Conservation (phyloP, 2,888 invertebrate genomes). For the Ptychoptera albimana region DNA sequence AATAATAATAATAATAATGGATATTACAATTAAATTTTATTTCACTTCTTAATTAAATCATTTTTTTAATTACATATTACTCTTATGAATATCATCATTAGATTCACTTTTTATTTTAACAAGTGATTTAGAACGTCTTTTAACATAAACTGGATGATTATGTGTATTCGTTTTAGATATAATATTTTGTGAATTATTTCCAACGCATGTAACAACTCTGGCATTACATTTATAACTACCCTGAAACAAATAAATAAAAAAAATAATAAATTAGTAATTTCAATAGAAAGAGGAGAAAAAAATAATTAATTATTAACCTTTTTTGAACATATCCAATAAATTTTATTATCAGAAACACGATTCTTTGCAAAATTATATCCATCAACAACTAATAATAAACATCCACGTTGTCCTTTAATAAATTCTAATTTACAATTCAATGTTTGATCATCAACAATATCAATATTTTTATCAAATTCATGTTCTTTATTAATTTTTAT, state of each 20-base stretch:
- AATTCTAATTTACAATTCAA: slow-evolving; percentile 3
- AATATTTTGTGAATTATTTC: slow-evolving; percentile 26
- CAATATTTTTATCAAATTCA: too few relatives aligned
- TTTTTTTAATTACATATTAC: too few relatives aligned
- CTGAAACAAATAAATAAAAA: slow-evolving; percentile 13
- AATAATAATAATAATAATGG: too few relatives aligned
- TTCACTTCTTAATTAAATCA: too few relatives aligned
- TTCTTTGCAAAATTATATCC: slow-evolving; percentile 28
- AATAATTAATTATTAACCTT: slow-evolving; percentile 18
- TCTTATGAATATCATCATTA: too few relatives aligned
- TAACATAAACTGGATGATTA: slow-evolving; percentile 21
- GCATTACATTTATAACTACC: slow-evolving; percentile 30
- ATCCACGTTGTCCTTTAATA: slow-evolving; percentile 24
- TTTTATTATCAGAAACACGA: slow-evolving; percentile 26
- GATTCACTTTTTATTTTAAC: too few relatives aligned
- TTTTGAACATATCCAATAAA: slow-evolving; percentile 31
- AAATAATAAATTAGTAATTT: not conserved
- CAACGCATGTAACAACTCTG: slow-evolving; percentile 26
- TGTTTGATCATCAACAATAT: too few relatives aligned
- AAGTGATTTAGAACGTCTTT: slow-evolving; percentile 17
- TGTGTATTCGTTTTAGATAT: slow-evolving; percentile 25
- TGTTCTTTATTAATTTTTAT: too few relatives aligned
- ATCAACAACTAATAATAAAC: slow-evolving; percentile 22
- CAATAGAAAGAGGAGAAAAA: not conserved
- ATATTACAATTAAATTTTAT: too few relatives aligned